Evolutionary conservation across 2,888 invertebrate genomes (phyloP), one percentile per base, ranked within the genome.

Genomic region (Acrobasis suavella): DNA sequence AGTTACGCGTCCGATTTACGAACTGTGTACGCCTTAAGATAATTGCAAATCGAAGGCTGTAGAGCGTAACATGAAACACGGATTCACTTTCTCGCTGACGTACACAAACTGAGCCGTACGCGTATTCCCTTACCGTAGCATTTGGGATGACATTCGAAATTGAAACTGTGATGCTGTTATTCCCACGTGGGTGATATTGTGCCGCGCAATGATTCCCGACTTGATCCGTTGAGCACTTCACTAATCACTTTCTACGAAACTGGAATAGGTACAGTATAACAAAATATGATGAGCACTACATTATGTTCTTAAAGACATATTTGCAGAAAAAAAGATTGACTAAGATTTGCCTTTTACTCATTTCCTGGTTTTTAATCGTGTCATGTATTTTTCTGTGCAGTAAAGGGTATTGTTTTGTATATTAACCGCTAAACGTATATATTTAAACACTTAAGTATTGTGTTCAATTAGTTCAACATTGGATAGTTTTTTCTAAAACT

Each of bases 131-230:
- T 14, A 12, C 60, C 51, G 39, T 60, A 60, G 17, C 51, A 39
- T 62, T 62, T 17, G 49, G 61, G 61, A 54, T 62, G 49, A 32
- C 55, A 62, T 62, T 62, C 55, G 15, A 32, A 62, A 62, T 55
- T 62, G 54, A 62, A 55, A 62, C 62, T 62, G 61, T 49, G 54
- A 62, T 55, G 9, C 55, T 61, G 52, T 60, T 32, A 49, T 55
- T 55, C 55, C 55, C 42, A 37, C 54, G 54, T 54, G 61, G n/a
- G 32, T n/a, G 32, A 61, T 61, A 61, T 60, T 52, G 32, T 63
- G 58, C 32, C 49, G 46, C 52, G 50, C 61, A 55, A 60, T 62
- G 56, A 64, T 66, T 65, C 65, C 64, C 63, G 60, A 64, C 64
- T 67, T 62, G 56, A 51, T 46, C 42, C 38, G 52, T 17, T 8